These are phyloP conservation scores for Aphidoletes aphidimyza DNA, from an alignment of 2,888 invertebrate genomes.

Conservation along the genomic window DNA sequence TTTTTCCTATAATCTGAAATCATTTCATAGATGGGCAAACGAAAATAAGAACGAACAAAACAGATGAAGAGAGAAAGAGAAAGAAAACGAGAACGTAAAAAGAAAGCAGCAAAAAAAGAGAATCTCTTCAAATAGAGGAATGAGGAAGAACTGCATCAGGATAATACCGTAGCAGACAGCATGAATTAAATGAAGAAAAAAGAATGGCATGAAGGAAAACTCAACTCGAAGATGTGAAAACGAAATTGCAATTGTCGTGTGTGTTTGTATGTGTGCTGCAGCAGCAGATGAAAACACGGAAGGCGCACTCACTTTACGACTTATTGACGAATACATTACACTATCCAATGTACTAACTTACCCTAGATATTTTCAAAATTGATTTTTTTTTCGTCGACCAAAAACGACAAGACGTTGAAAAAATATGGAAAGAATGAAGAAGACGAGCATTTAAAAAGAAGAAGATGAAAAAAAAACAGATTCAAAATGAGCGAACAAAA, in stretches of 20 bases:
- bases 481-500: not conserved
- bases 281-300: constrained; percentile 6
- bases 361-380: not conserved
- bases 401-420: not conserved
- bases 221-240: not conserved
- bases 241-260: not conserved
- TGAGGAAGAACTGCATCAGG: not conserved
- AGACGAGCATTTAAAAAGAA: not conserved
- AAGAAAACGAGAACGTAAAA: not conserved
- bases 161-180: constrained; percentile 1
- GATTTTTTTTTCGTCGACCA: not conserved
- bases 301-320: constrained; percentile 35
- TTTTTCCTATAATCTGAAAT: not conserved
- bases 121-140: no score
- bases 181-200: not conserved
- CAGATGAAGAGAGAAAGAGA: not conserved
- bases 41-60: no score
- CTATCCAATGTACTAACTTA: not conserved
- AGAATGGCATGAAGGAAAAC: not conserved
- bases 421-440: not conserved
- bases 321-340: constrained; percentile 29
- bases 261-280: not conserved
- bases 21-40: not conserved
- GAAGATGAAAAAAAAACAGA: not conserved
- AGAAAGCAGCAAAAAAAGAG: not conserved